Evolutionary conservation across 2,888 invertebrate genomes (phyloP), one percentile per base, ranked within the genome.

Genomic region (Disparrhopalites patrizii): DNA sequence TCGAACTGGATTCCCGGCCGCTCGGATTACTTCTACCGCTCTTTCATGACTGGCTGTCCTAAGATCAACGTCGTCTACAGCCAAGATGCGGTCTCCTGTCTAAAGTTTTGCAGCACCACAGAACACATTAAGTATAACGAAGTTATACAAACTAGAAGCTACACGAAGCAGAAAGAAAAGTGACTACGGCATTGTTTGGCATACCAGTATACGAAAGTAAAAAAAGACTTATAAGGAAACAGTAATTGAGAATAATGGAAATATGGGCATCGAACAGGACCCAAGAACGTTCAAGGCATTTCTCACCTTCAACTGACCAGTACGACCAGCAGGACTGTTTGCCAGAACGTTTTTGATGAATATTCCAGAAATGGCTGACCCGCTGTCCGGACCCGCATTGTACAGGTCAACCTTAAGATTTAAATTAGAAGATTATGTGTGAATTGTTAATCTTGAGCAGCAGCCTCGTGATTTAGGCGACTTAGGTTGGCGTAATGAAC

Each of bases 341-440:
- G 92, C 87, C 15, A 96, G 86, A 0, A 99, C 96, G 77, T 94
- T 93, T 80, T 98, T 98, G 78, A 99, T 93, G 80, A 99, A 99
- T 78, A 99, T 97, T 5, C 98, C 98, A 65, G 93, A 88, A 73
- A 96, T 85, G 56, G 84, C 83, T 68, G 83, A 86, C 62, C 88
- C 88, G 70, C 87, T 86, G 73, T 87, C 85, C 62, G 86, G 84
- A 69, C 84, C 82, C 54, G 84, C 84, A 66, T 87, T 85, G 76
- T 86, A 87, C 74, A 91, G 83, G 77, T 92, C 89, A 64, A 90
- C 88, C 88, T 88, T 79, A 18, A 47, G 43, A n/a, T n/a, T n/a
- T n/a, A n/a, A n/a, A n/a, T 51, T 27, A 28, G 23, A 20, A 15
- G 18, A 50, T 50, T 8, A 50, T 18, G 15, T 8, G 8, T 15